Conservation (phyloP, 1,140 invertebrate species). For the Melanaphis sacchari region DNA sequence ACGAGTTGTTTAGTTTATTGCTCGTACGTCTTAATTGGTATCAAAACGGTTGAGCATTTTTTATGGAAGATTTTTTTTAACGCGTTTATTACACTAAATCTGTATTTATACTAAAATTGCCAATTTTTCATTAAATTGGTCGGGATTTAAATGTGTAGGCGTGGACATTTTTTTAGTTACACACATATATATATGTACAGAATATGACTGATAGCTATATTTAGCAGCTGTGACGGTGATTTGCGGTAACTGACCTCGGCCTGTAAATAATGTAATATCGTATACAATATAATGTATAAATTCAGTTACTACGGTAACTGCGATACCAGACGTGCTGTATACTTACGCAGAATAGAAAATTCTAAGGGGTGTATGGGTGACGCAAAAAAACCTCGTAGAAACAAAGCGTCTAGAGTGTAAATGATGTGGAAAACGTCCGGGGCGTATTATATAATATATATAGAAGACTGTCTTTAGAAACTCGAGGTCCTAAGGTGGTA, state of each 20-base stretch:
- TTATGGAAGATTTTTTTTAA: background rate
- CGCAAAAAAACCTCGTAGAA: background rate
- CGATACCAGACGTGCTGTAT: background rate
- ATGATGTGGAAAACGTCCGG: constrained; percentile 34
- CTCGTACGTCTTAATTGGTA: background rate
- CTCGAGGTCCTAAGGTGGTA: background rate
- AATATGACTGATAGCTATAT: background rate
- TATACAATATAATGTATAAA: background rate
- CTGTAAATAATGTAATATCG: background rate
- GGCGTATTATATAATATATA: constrained; percentile 18
- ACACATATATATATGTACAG: background rate
- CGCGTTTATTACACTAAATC: background rate
- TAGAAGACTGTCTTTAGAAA: background rate
- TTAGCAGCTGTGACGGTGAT: background rate
- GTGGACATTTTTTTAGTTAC: no score
- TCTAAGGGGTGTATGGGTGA: background rate
- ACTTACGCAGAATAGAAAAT: background rate
- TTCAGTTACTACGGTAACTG: background rate
- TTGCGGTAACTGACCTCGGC: background rate
- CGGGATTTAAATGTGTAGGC: background rate
- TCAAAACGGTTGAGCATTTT: background rate
- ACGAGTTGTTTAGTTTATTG: background rate
- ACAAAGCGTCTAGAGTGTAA: constrained; percentile 24
- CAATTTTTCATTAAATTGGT: background rate
- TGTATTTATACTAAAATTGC: background rate